A percentile compares a stretch with the other conserved stretches of the same genome.
Evolutionary conservation across 2,797 vertebrate genomes (phyloP).

Genomic region (Zenarchopterus dispar): DNA sequence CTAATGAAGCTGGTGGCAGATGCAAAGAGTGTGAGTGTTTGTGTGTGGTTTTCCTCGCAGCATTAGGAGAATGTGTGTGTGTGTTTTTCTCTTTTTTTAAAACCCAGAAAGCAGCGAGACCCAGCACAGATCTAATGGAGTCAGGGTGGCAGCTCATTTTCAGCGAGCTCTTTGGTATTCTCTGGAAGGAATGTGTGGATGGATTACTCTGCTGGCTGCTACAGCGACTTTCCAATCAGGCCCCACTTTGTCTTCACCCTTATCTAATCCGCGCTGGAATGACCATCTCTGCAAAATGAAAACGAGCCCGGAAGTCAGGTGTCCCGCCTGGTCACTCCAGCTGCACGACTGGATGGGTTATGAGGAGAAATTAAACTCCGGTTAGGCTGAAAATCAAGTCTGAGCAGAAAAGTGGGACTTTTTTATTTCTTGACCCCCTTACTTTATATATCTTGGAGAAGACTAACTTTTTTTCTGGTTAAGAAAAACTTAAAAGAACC

Average conservation of each 20-base stretch:
- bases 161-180: slow-evolving; percentile 72
- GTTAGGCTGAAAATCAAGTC: slow-evolving; percentile 6
- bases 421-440: too few relatives aligned
- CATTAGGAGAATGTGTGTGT: slow-evolving; percentile 33
- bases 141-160: slow-evolving; percentile 66
- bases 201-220: slow-evolving; percentile 76
- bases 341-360: slow-evolving; percentile 14
- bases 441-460: neutral
- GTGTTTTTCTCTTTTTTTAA: too few relatives aligned
- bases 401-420: neutral
- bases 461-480: too few relatives aligned
- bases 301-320: slow-evolving; percentile 60
- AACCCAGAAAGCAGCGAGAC: slow-evolving; percentile 39
- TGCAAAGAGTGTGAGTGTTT: slow-evolving; percentile 11
- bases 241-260: slow-evolving; percentile 73
- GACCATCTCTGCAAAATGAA: slow-evolving; percentile 53
- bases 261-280: slow-evolving; percentile 61
- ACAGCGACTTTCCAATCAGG: slow-evolving; percentile 73
- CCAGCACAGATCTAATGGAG: slow-evolving; percentile 59
- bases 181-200: slow-evolving; percentile 78
- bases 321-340: slow-evolving; percentile 38
- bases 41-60: slow-evolving; percentile 7
- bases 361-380: slow-evolving; percentile 22
- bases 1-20: slow-evolving; percentile 76
- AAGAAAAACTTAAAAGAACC: too few relatives aligned